phyloP scores from a whole-genome alignment of 2,888 invertebrate genomes.

The Pristionchus japonicus region DNA sequence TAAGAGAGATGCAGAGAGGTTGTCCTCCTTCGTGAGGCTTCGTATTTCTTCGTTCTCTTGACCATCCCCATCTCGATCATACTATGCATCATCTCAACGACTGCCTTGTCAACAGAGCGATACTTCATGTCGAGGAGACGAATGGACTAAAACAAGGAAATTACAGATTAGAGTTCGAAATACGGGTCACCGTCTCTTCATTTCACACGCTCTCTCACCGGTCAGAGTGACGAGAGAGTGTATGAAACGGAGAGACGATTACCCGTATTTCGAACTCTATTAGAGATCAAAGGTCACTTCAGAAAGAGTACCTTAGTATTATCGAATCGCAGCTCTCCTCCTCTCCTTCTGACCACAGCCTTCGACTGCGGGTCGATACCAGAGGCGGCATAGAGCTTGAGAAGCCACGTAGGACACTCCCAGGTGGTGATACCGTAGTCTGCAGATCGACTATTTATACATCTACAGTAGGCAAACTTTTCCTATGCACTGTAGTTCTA shows the following conservation, averaged over 20 bases:
- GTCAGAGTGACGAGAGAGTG: no score
- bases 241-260: no score
- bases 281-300: background rate
- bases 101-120: background rate
- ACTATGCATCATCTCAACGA: slow-evolving; percentile 42
- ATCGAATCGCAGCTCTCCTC: slow-evolving; percentile 69
- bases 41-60: slow-evolving; percentile 74
- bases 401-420: slow-evolving; percentile 75
- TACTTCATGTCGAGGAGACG: slow-evolving; percentile 41
- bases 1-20: background rate
- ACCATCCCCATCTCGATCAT: slow-evolving; percentile 77
- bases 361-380: slow-evolving; percentile 76
- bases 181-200: no score
- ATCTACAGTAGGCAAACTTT: background rate
- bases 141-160: slow-evolving; percentile 30
- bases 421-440: slow-evolving; percentile 76
- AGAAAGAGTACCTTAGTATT: slow-evolving; percentile 73
- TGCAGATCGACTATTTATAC: background rate
- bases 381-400: slow-evolving; percentile 76
- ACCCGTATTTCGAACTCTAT: no score
- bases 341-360: slow-evolving; percentile 65
- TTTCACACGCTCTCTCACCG: no score
- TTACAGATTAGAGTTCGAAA: background rate
- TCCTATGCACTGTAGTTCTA: background rate
- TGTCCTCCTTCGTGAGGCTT: background rate